Evolutionary conservation across 2,797 vertebrate genomes (phyloP), one percentile per base, ranked within the genome.

Genomic region (Chelmon rostratus): DNA sequence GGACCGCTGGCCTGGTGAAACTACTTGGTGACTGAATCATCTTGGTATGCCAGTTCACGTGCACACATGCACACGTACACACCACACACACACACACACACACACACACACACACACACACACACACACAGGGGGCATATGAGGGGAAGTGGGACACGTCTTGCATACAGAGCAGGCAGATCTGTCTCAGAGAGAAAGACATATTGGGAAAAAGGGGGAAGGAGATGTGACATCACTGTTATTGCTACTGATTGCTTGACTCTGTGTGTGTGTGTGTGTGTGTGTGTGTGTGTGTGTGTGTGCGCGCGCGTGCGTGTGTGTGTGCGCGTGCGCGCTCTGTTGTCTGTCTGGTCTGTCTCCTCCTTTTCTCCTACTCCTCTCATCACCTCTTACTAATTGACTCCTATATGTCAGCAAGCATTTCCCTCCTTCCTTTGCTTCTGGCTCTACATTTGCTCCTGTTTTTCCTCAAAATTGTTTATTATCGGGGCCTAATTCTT

Each of bases 1-100:
- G 76, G 68, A 73, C 77, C 11, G 76, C 67, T 47, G 78, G 77
- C 61, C 79, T 56, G 69, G 82, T 82, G 73, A 88, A 93, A 92
- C 87, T 90, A 92, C 91, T 89, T 65, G 40, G 90, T 80, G 82
- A 91, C 89, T 89, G 88, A 88, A 82, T 83, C 50, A 73, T 73
- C 73, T 67, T 72, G 73, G 77, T 84, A 66, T 82, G 70, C 73
- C 78, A 62, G 76, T 67, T 72, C 69, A 83, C 72, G 78, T 77
- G 57, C 66, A 58, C 11, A 21, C 31, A 64, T 40, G 70, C 62
- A 70, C 72, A 49, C 50, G 28, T 11, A 62, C 59, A 44, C 38
- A 28, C 53, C 25, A 62, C 59, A 44, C 38, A 28, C 37, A 25
- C 37, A 47, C 19, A 61, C 68, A 49, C 50, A 68, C 66, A 58